Conservation (phyloP, 2,888 invertebrate genomes). For the Drosophila gaucha region DNA sequence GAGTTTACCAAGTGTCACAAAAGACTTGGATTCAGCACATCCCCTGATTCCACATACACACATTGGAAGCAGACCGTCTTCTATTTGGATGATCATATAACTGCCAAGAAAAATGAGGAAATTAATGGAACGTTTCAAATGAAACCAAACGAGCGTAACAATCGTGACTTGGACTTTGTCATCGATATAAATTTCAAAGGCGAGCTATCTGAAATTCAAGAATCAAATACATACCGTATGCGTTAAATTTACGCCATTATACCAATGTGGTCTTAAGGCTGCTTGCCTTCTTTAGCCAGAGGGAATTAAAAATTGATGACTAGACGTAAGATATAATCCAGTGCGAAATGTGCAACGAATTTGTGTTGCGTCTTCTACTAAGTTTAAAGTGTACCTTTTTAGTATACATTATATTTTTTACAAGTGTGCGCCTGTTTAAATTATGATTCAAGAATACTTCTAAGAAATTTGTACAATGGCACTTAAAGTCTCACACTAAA, state of each 20-base stretch:
- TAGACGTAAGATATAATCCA: constrained; percentile 73
- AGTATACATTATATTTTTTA: constrained; percentile 65
- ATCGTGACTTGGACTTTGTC: constrained; percentile 98
- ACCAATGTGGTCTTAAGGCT: constrained; percentile 38
- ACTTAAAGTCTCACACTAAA: constrained; percentile 57
- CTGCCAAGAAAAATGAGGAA: constrained; percentile 97
- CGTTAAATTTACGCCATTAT: constrained; percentile 86
- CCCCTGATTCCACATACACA: constrained; percentile 98
- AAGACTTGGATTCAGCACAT: constrained; percentile 98
- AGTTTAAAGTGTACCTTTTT: constrained; percentile 78
- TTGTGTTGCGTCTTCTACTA: constrained; percentile 72
- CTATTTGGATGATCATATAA: constrained; percentile 98
- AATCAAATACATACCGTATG: constrained; percentile 95
- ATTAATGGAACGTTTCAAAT: constrained; percentile 96
- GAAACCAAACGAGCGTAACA: constrained; percentile 98
- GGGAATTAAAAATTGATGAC: constrained; percentile 53
- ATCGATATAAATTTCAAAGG: constrained; percentile 97
- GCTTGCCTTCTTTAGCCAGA: constrained; percentile 37
- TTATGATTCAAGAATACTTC: constrained; percentile 61
- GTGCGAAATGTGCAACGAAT: constrained; percentile 71
- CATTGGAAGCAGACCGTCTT: constrained; percentile 99
- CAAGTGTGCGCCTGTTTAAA: constrained; percentile 70
- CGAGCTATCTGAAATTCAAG: constrained; percentile 92
- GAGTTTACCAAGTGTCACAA: constrained; percentile 99
- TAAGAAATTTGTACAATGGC: constrained; percentile 72